Conservation (phyloP, 2,797 vertebrate species). For the Myotis myotis region DNA sequence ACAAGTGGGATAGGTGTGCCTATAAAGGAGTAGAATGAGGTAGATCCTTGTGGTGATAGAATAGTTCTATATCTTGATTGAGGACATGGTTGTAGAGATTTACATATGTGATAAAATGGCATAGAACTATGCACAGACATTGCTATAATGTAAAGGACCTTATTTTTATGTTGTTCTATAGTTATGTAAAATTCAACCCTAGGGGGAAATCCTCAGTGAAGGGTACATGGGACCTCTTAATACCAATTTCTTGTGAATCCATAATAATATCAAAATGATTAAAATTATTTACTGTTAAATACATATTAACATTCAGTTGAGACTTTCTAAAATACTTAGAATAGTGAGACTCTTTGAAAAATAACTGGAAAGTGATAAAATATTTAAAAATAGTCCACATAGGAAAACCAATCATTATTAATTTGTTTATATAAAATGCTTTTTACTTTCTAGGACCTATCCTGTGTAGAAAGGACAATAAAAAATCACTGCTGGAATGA, state of each 20-base stretch:
- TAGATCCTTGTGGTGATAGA: background rate
- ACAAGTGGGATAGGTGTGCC: background rate
- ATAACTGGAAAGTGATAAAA: background rate
- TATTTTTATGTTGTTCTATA: background rate
- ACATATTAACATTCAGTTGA: background rate
- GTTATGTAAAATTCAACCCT: background rate
- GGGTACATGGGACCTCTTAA: background rate
- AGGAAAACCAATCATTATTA: background rate
- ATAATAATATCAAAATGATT: background rate
- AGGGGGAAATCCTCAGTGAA: background rate
- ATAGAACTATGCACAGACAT: background rate
- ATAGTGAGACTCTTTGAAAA: background rate
- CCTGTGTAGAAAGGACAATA: background rate
- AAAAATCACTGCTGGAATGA: background rate
- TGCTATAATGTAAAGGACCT: background rate
- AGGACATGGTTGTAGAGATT: background rate
- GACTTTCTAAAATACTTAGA: background rate
- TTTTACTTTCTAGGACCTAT: background rate
- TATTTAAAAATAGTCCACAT: background rate
- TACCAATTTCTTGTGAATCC: background rate
- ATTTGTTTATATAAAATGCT: background rate
- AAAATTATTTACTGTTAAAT: background rate
- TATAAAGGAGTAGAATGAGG: background rate
- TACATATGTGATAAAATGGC: background rate
- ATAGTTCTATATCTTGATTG: background rate